Evolutionary conservation across 2,797 vertebrate genomes (phyloP), one percentile per base, ranked within the genome.

Genomic region (Oryzias dopingdopingensis): DNA sequence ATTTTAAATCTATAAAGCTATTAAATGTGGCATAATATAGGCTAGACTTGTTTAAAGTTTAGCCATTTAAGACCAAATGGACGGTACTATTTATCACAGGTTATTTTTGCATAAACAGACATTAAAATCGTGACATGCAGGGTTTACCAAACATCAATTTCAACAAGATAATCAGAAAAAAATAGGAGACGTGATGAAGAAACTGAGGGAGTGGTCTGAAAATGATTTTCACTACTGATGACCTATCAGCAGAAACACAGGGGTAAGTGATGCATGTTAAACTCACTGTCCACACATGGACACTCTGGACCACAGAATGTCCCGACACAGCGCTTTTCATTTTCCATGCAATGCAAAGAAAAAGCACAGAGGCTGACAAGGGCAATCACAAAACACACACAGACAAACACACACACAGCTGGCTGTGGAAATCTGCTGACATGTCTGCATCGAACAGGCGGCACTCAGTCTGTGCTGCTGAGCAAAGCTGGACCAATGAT

Each of bases 351-450:
- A 82, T 43, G 62, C 64, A 50, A 68, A 77, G 76, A 86, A 77
- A 86, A 79, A 84, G 78, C 75, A 69, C 66, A 80, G 74, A 74
- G 74, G 86, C 85, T 78, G 82, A 83, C 70, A 67, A 73, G 78
- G 75, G 70, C 84, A 84, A 75, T 82, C 71, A 69, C 72, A 75
- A 23, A 76, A 69, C 72, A 74, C 26, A 74, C 65, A 71, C 67
- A 75, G 60, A 71, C 76, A 70, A 41, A 78, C 60, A 61, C 56
- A 66, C 56, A 68, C 74, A 68, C 59, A 55, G 65, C 47, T 60
- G 79, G 75, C 65, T 55, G 45, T 64, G 79, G 79, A 86, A 89
- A 86, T 84, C 59, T 84, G 89, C 88, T 89, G 88, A 91, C 88
- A 80, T 65, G 73, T 79, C 63, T 70, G 72, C 76, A 77, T 74